Evolutionary conservation across 1,140 invertebrate species (phyloP).

Genomic region (Aporrectodea caliginosa): DNA sequence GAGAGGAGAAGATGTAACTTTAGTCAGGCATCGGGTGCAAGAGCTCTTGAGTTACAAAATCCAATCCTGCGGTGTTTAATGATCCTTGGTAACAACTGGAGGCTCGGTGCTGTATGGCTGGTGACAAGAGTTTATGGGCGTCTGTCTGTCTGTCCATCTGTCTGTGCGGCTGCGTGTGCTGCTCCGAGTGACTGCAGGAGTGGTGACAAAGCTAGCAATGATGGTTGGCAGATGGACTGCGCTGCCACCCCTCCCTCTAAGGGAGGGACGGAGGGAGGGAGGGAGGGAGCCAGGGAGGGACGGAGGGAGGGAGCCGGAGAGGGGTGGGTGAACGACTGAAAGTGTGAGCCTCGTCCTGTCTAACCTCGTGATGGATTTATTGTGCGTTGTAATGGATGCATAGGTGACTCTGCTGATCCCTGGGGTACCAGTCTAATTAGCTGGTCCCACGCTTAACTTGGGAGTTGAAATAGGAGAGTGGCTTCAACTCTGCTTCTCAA

Average conservation of each 20-base stretch:
- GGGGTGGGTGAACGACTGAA: no score
- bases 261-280: neutral
- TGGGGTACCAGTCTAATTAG: neutral
- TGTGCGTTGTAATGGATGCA: no score
- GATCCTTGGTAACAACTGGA: constrained; percentile 1
- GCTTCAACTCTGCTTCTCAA: no score
- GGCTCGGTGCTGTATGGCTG: neutral
- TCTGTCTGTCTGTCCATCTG: neutral
- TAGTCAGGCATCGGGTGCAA: neutral
- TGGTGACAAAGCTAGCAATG: neutral
- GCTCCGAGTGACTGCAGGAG: neutral
- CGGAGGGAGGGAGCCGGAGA: neutral
- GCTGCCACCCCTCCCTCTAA: neutral
- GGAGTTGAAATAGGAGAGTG: neutral
- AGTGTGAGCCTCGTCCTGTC: no score
- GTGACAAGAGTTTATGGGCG: neutral
- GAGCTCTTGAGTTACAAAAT: neutral
- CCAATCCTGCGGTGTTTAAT: neutral
- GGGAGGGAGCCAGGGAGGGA: neutral
- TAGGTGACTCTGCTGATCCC: no score
- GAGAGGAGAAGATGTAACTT: neutral
- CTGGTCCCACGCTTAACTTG: neutral
- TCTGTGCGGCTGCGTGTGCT: no score
- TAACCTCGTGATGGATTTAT: neutral
- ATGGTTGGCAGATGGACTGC: neutral